These are phyloP conservation scores for Rutpela maculata DNA, from an alignment of 2,888 invertebrate species.

Conservation along the genomic window DNA sequence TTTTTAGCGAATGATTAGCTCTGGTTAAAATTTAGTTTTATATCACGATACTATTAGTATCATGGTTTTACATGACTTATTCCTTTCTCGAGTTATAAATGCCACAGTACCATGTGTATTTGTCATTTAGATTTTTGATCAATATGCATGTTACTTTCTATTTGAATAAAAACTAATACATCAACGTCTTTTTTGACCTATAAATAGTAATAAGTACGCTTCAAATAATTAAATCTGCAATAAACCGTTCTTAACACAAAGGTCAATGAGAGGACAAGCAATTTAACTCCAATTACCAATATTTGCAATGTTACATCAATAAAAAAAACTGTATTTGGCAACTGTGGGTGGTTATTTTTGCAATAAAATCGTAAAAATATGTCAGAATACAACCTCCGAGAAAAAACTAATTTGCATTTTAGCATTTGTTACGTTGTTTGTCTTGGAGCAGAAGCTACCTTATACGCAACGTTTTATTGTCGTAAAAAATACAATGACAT, in stretches of 20 bases:
- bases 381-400: conserved; percentile 47
- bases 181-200: not conserved
- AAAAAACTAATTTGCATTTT: conserved; percentile 45
- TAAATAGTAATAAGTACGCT: not conserved
- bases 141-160: not conserved
- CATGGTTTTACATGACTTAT: too few relatives aligned
- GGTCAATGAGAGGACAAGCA: conserved; percentile 7
- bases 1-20: too few relatives aligned
- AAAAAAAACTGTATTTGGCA: conserved; percentile 6
- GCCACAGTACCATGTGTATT: too few relatives aligned
- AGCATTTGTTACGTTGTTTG: conserved; percentile 15
- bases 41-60: too few relatives aligned
- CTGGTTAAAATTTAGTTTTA: too few relatives aligned
- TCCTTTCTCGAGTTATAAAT: too few relatives aligned
- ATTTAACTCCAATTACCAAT: conserved; percentile 6
- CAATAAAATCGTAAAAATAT: conserved; percentile 27
- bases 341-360: conserved; percentile 36
- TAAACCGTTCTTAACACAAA: not conserved
- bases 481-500: not conserved
- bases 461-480: not conserved
- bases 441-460: conserved; percentile 3
- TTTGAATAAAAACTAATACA: not conserved
- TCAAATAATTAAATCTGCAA: not conserved
- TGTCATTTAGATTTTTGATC: not conserved
- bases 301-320: conserved; percentile 4